Percentiles rank a stretch among this genome's conserved stretches.
Evolutionary conservation across 2,888 invertebrate species (phyloP).

Genomic region (Drosophila birchii): DNA sequence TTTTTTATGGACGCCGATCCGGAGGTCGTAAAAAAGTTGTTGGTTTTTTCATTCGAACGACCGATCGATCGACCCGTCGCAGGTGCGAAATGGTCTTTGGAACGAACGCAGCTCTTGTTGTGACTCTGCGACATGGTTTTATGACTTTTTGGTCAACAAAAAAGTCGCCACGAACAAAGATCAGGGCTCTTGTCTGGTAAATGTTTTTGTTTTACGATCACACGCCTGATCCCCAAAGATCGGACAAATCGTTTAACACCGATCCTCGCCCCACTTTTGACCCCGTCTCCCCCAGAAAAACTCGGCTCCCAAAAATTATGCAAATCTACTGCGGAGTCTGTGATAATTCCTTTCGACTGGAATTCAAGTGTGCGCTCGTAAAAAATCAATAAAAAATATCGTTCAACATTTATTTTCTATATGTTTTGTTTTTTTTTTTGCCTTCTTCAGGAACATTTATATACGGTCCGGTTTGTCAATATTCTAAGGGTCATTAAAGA

Average conservation of each 20-base stretch:
- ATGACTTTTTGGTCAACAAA: constrained; percentile 58
- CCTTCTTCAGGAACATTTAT: constrained; percentile 1
- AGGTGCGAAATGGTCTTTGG: constrained; percentile 68
- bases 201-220: constrained; percentile 70
- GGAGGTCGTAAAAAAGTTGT: constrained; percentile 31
- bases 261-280: constrained; percentile 25
- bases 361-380: constrained; percentile 54
- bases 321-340: constrained; percentile 49
- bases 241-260: constrained; percentile 75
- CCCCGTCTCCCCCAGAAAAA: constrained; percentile 19
- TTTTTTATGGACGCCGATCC: constrained; percentile 33
- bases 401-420: constrained; percentile 39
- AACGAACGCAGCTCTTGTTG: constrained; percentile 47
- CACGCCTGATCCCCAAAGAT: constrained; percentile 39
- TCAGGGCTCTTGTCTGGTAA: constrained; percentile 25
- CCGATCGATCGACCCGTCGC: constrained; percentile 49
- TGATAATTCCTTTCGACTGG: constrained; percentile 51
- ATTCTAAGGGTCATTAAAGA: constrained; percentile 59
- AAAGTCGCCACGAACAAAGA: constrained; percentile 21
- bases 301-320: constrained; percentile 50
- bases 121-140: constrained; percentile 64
- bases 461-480: constrained; percentile 37
- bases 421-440: constrained; percentile 9
- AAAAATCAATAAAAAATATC: constrained; percentile 60
- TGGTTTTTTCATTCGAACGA: constrained; percentile 20